Percentiles rank a stretch among this genome's conserved stretches.
Evolutionary conservation across 2,797 vertebrate genomes (phyloP).

Genomic region (Synanceia verrucosa): DNA sequence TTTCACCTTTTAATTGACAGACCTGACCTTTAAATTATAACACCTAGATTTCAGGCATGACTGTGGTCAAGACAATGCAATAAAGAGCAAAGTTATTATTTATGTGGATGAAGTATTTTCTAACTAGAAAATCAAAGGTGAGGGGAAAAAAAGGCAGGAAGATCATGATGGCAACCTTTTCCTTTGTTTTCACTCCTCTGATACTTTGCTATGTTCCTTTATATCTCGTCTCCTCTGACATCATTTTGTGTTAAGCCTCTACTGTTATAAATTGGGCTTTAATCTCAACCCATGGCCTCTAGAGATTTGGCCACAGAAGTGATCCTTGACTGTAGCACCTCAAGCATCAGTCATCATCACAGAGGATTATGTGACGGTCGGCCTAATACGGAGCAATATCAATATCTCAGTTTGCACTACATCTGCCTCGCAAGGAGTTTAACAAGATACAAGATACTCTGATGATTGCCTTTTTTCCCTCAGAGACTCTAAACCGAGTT

Average conservation of each 20-base stretch:
- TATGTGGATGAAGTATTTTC: background rate
- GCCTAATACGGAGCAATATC: slow-evolving; percentile 51
- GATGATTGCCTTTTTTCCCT: slow-evolving; percentile 59
- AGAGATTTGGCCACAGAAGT: slow-evolving; percentile 26
- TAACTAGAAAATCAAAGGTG: slow-evolving; percentile 6
- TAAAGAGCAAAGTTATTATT: background rate
- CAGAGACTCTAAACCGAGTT: slow-evolving; percentile 63
- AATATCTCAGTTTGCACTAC: slow-evolving; percentile 48
- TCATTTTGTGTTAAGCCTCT: slow-evolving; percentile 8
- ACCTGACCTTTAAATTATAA: slow-evolving; percentile 20
- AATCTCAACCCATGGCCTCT: slow-evolving; percentile 36
- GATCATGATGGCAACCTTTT: background rate
- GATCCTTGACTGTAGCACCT: slow-evolving; percentile 40
- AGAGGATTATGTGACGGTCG: slow-evolving; percentile 52
- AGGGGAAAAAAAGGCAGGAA: background rate
- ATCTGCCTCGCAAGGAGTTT: slow-evolving; percentile 43
- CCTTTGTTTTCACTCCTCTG: slow-evolving; percentile 4
- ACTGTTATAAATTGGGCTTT: slow-evolving; percentile 29
- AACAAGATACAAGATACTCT: slow-evolving; percentile 48
- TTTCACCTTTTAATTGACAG: slow-evolving; percentile 3
- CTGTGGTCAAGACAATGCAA: slow-evolving; percentile 5
- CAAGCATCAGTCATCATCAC: slow-evolving; percentile 45
- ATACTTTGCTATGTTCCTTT: background rate
- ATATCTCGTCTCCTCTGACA: slow-evolving; percentile 5
- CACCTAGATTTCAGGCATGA: background rate